These are phyloP conservation scores for Aythya baeri DNA, from an alignment of 2,113 vertebrate genomes.

Conservation along the genomic window DNA sequence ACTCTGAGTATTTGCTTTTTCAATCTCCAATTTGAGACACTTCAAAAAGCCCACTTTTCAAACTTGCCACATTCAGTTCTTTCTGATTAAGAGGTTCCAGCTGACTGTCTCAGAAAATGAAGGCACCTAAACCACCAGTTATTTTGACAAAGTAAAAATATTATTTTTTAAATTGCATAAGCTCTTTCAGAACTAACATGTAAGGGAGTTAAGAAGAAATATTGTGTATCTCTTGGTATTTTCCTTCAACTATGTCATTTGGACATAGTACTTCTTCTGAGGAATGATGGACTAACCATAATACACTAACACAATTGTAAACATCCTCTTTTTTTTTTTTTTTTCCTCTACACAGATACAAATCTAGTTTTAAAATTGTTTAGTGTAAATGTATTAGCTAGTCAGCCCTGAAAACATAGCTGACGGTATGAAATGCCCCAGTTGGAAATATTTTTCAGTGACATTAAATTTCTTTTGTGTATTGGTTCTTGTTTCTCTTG, in stretches of 20 bases:
- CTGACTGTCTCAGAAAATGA: not conserved
- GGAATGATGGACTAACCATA: not conserved
- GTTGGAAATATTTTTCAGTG: not conserved
- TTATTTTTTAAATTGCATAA: not conserved
- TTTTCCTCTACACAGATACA: not conserved
- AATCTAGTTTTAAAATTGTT: constrained; percentile 9
- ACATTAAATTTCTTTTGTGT: not conserved
- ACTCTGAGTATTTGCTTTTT: not conserved
- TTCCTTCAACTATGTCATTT: not conserved
- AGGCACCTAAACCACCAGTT: not conserved
- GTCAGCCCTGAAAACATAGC: not conserved
- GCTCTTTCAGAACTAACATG: not conserved
- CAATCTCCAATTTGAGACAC: not conserved
- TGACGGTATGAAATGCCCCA: not conserved
- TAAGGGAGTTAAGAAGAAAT: not conserved
- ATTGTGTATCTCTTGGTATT: not conserved
- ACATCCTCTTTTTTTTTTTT: not conserved
- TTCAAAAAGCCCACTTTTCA: not conserved
- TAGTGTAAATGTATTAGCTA: not conserved
- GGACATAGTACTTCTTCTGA: not conserved
- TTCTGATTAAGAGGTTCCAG: not conserved
- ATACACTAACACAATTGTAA: not conserved
- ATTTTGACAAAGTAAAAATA: not conserved
- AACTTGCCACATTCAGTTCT: not conserved
- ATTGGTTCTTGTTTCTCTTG: not conserved